phyloP scores from a whole-genome alignment of 1,140 invertebrate genomes.

The Ditylenchus dipsaci region DNA sequence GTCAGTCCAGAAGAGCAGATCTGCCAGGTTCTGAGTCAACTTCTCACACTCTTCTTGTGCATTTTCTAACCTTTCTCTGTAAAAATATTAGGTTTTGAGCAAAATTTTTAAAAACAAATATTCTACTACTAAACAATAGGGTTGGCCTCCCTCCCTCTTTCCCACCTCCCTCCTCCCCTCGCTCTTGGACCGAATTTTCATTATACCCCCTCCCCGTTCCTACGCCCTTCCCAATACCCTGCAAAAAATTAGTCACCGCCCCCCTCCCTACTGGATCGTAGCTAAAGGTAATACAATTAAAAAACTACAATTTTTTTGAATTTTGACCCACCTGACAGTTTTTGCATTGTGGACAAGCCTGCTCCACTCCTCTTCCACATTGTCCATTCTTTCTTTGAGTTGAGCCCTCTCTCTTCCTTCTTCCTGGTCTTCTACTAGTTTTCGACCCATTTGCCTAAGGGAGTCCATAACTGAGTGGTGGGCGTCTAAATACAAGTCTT shows the following conservation, averaged over 20 bases:
- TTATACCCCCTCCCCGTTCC: too few species aligned
- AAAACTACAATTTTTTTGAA: too few species aligned
- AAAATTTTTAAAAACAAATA: neutral
- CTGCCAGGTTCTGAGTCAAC: constrained; percentile 38
- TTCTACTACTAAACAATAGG: neutral
- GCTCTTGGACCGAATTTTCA: too few species aligned
- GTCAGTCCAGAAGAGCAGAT: constrained; percentile 51
- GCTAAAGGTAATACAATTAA: too few species aligned
- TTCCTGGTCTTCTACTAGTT: constrained; percentile 45
- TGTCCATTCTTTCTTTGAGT: constrained; percentile 38
- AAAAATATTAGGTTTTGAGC: too few species aligned
- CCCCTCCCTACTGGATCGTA: too few species aligned
- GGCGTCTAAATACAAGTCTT: constrained; percentile 24
- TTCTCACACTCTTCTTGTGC: constrained; percentile 56
- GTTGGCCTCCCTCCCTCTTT: too few species aligned
- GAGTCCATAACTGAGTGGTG: constrained; percentile 49
- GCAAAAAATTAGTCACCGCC: too few species aligned
- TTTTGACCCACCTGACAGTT: constrained; percentile 31
- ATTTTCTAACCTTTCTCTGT: constrained; percentile 49
- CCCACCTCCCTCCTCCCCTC: too few species aligned
- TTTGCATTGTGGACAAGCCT: constrained; percentile 23
- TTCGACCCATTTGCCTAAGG: constrained; percentile 47
- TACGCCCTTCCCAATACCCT: too few species aligned
- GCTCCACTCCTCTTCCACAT: constrained; percentile 40
- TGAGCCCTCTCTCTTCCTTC: constrained; percentile 26